Base-by-base conservation (phyloP, 2,797 vertebrate species). In the Cygnus olor region DNA sequence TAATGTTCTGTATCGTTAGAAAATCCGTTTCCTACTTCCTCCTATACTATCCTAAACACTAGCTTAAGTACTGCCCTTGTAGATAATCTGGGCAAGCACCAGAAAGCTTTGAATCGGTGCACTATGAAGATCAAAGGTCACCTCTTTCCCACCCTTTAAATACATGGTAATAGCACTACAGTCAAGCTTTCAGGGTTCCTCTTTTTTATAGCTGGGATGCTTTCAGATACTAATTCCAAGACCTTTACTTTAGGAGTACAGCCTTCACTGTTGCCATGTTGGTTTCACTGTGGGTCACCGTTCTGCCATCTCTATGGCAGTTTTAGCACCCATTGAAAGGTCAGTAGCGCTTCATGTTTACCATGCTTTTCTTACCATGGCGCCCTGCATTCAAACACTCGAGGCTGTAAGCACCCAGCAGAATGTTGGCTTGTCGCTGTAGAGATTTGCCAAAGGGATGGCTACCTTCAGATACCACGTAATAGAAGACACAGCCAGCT, bases 401-500 rank as follows among this genome's bases (percentile, higher is more conserved):
- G 11, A 99, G 98, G 91, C 97, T 98, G 98, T 98, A 99, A 4
- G 98, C 97, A 1, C 99, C 99, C 68, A 99, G 97, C 8, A 99
- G 98, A 89, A 99, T 99, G 97, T 99, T 99, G 92, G 99, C 99
- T 96, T 99, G 99, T 60, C 99, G 98, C 97, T 99, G 99, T 70
- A 99, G 98, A 89, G 99, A 99, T 93, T 99, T 99, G 95, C 99
- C 99, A 45, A 99, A 99, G 15, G 99, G 99, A 72, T 99, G 99
- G 93, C 98, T 98, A 58, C 99, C 99, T 83, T 99, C 98, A 8
- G 99, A 99, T 45, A 99, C 98, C 96, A 99, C 99, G 0, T 99
- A 99, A 96, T 99, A 99, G 74, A 99, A 99, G 84, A 99, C 99
- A 34, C 99, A 99, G 79, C 99, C 99, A 4, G 99, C 99, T 22